These are phyloP conservation scores for Drosophila arizonae DNA, from an alignment of 1,140 invertebrate genomes.

Conservation along the genomic window DNA sequence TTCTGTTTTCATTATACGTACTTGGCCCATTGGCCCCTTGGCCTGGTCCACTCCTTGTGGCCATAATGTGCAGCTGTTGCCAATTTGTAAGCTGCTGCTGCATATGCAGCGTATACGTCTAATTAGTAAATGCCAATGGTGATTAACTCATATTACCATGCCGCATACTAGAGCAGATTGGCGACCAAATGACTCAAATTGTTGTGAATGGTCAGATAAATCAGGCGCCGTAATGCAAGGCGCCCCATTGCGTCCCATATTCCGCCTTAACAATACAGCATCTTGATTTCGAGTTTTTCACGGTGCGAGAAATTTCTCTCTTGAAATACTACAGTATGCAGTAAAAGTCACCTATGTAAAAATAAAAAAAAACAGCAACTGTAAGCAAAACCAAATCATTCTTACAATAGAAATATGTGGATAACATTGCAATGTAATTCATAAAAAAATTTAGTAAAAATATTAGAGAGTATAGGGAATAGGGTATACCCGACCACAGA, in stretches of 20 bases:
- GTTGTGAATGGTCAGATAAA: neutral
- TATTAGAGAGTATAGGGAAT: too few relatives aligned
- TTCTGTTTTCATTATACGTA: neutral
- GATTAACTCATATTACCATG: conserved; percentile 56
- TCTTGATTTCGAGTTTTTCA: too few relatives aligned
- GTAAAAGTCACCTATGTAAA: too few relatives aligned
- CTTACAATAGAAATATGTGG: too few relatives aligned
- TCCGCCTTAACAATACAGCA: neutral
- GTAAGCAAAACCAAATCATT: too few relatives aligned
- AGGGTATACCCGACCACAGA: too few relatives aligned
- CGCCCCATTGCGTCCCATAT: neutral
- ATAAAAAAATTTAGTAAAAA: too few relatives aligned
- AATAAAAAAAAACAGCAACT: too few relatives aligned
- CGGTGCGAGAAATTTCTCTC: too few relatives aligned
- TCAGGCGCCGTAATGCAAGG: neutral
- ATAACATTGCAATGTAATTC: too few relatives aligned
- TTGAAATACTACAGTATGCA: neutral
- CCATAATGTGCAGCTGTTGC: conserved; percentile 50
- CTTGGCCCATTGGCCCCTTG: too few relatives aligned
- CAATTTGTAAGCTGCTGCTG: conserved; percentile 34
- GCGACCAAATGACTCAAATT: conserved; percentile 1
- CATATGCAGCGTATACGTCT: conserved; percentile 40
- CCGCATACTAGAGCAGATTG: neutral
- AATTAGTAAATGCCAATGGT: conserved; percentile 66
- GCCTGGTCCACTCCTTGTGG: conserved; percentile 17